Evolutionary conservation across 1,140 invertebrate species (phyloP), one percentile per base, ranked within the genome.

Genomic region (Drosophila kikkawai): DNA sequence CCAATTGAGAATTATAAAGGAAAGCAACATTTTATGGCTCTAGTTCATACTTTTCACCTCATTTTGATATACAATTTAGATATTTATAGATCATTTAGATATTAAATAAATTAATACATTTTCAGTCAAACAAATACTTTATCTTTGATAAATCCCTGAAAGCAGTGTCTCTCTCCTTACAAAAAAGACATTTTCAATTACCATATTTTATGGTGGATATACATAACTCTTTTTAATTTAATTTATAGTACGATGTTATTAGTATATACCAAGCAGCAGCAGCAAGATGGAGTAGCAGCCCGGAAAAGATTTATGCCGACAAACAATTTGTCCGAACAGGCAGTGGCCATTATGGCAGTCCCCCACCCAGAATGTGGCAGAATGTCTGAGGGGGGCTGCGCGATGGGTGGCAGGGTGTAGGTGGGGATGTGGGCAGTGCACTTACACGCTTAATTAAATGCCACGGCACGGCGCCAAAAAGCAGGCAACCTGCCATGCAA

Each of bases 381-480:
- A 22, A 39, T 22, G 12, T 15, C 29, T 32, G 45, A 7, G 12
- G 12, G 36, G 36, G 17, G 51, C 19, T 29, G 47, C 41, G n/a
- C 17, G 55, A 15, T 22, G 47, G 45, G 7, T 15, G 22, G 32
- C 22, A 41, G 17, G 26, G 9, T 22, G 44, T 11, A 13, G 50
- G 3, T 15, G 17, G 48, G 48, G 39, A 26, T 59, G 53, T 36
- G 56, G 65, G 77, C 53, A 50, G 57, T 85, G 82, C 85, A 88
- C 77, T 88, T 88, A 84, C 85, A 88, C 84, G 84, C 84, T 90
- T 88, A 88, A 88, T 88, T 90, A 90, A 88, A 88, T 90, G 80
- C 74, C 74, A 70, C 45, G 59, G 59, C 64, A 69, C 65, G 50
- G 42, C 73, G 74, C 85, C 66, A 74, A 71, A 84, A 84, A 79